Base-by-base conservation (phyloP, 2,888 invertebrate genomes). In the Drosophila ustulata region DNA sequence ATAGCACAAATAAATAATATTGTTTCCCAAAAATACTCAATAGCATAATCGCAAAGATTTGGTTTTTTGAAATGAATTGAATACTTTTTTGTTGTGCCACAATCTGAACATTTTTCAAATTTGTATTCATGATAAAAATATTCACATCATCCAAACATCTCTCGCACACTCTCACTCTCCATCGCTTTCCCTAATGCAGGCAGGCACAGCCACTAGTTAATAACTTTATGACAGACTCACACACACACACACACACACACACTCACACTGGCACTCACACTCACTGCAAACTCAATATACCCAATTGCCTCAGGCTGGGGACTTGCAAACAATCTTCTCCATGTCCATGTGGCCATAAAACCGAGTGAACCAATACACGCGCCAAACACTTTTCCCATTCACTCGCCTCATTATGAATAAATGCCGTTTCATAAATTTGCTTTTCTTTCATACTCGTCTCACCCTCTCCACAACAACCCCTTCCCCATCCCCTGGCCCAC, bases 381-480 rank as follows among this genome's bases (percentile, higher is more conserved):
- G 69, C 78, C 75, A 70, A 82, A 86, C 79, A 76, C 80, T 79
- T 88, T 82, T 74, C 66, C 50, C 63, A 67, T 80, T 68, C 65
- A 73, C 68, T 75, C 39, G 68, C 61, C 83, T 88, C 88, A 88
- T 83, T 83, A 88, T 88, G 88, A 82, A 83, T 88, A 83, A 82
- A 83, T 82, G 88, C 80, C 80, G 74, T 85, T 83, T 85, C 88
- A 85, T 88, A 83, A 79, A 88, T 88, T 88, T 85, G 66, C 78
- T 79, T 74, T 81, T 75, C 78, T 69, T 64, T 52, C 63, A 30
- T 23, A 55, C 11, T 11, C 57, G 23, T 45, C 13, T 39, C 39
- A 34, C n/a, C 8, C 46, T 47, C 59, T 50, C 28, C 18, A 18
- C 18, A 18, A 18, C 18, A 18, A 18, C 18, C 47, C 11, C 41